phyloP scores from a whole-genome alignment of 2,888 invertebrate species.

The Sacculina carcini region DNA sequence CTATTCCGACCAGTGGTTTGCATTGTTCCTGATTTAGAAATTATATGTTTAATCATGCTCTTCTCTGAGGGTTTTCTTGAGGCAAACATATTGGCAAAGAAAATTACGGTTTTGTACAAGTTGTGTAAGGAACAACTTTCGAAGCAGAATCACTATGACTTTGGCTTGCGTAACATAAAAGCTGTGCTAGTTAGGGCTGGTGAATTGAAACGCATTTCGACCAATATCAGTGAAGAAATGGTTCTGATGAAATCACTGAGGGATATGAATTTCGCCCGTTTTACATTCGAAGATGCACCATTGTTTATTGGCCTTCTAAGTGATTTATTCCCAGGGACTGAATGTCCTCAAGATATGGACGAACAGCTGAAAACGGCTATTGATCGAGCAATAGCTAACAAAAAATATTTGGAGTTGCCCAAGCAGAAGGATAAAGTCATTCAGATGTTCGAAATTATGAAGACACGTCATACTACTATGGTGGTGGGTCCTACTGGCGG shows the following conservation, averaged over 20 bases:
- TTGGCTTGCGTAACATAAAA: conserved; percentile 71
- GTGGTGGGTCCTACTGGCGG: conserved; percentile 77
- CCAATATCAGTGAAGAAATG: conserved; percentile 52
- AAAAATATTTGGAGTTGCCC: conserved; percentile 37
- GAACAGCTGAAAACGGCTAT: conserved; percentile 62
- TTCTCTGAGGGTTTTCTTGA: conserved; percentile 76
- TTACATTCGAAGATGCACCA: conserved; percentile 70
- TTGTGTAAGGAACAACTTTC: conserved; percentile 64
- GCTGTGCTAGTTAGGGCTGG: conserved; percentile 77
- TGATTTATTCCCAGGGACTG: conserved; percentile 68
- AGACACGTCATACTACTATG: conserved; percentile 77
- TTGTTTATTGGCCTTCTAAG: conserved; percentile 62
- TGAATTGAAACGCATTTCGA: conserved; percentile 47
- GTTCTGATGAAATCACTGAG: conserved; percentile 67
- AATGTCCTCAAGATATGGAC: conserved; percentile 63
- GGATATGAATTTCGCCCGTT: conserved; percentile 82
- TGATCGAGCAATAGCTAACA: conserved; percentile 33
- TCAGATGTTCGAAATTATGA: conserved; percentile 80
- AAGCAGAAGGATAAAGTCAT: conserved; percentile 60
- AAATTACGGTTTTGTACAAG: conserved; percentile 74
- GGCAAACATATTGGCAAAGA: conserved; percentile 70
- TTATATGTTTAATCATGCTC: conserved; percentile 71
- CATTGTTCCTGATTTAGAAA: conserved; percentile 65
- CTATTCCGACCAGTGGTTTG: conserved; percentile 75
- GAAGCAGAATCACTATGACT: conserved; percentile 79